Percentiles rank a stretch among this genome's conserved stretches.
These are phyloP conservation scores for Tolmerus cingulatus DNA, from an alignment of 2,888 invertebrate species.

Conservation along the genomic window DNA sequence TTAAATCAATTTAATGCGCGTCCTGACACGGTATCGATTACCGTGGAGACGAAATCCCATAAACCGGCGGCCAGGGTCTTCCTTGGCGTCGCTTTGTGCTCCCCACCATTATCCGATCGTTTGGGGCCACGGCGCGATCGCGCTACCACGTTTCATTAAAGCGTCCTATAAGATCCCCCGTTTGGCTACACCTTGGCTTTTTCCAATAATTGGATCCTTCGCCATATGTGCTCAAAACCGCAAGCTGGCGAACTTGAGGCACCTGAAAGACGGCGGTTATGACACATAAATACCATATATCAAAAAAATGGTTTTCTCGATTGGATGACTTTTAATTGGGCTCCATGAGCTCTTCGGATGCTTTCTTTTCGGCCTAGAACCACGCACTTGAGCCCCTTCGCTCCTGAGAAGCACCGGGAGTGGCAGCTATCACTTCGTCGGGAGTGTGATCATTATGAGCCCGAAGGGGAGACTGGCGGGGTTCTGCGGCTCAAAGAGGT, in stretches of 20 bases:
- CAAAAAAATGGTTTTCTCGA: background rate
- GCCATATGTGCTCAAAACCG: background rate
- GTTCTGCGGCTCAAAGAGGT: background rate
- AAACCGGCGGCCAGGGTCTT: background rate
- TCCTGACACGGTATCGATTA: conserved; percentile 23
- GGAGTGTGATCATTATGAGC: background rate
- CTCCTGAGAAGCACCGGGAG: background rate
- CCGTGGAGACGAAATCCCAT: conserved; percentile 13
- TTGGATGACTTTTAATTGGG: background rate
- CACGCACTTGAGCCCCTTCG: background rate
- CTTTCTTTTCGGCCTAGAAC: background rate
- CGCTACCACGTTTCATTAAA: conserved; percentile 21
- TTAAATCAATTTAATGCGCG: conserved; percentile 19
- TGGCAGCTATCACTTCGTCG: conserved; percentile 13
- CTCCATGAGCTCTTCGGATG: background rate
- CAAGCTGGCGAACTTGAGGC: background rate
- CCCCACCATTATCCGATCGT: background rate
- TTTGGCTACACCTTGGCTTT: background rate
- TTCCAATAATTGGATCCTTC: background rate
- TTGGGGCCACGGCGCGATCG: background rate
- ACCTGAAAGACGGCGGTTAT: background rate
- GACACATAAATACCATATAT: background rate
- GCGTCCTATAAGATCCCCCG: background rate
- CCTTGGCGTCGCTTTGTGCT: background rate
- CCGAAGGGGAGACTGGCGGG: background rate